These are phyloP conservation scores for Monarcha castaneiventris DNA, from an alignment of 2,113 vertebrate genomes.

Conservation along the genomic window DNA sequence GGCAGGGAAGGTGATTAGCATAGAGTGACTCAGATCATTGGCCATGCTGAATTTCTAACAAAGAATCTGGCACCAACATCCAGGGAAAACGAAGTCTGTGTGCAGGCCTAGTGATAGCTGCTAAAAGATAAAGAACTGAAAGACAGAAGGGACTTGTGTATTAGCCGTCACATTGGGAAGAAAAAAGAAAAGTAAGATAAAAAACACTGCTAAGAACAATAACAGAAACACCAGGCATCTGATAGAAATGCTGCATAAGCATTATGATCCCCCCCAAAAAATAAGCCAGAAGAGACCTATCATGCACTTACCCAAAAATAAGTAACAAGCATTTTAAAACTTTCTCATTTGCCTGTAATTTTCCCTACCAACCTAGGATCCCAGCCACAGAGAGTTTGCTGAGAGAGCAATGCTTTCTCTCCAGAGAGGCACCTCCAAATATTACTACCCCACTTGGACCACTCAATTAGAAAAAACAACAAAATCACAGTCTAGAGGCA, in stretches of 20 bases:
- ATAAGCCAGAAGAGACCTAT: background rate
- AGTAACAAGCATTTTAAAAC: background rate
- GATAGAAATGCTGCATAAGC: fast-evolving
- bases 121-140: background rate
- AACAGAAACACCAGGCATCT: background rate
- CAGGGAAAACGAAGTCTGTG: background rate
- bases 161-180: background rate
- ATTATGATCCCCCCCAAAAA: background rate
- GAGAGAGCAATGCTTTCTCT: background rate
- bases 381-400: background rate
- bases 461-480: background rate
- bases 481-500: fast-evolving
- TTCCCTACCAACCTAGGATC: background rate
- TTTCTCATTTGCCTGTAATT: background rate
- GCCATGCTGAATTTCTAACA: background rate
- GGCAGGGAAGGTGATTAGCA: background rate
- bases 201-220: background rate
- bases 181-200: background rate
- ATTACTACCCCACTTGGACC: background rate
- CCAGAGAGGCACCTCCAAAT: background rate
- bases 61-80: background rate
- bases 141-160: background rate
- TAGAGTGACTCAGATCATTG: background rate
- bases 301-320: background rate
- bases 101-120: background rate